Base-by-base conservation (phyloP, 2,888 invertebrate genomes). In the Andrena praecox region DNA sequence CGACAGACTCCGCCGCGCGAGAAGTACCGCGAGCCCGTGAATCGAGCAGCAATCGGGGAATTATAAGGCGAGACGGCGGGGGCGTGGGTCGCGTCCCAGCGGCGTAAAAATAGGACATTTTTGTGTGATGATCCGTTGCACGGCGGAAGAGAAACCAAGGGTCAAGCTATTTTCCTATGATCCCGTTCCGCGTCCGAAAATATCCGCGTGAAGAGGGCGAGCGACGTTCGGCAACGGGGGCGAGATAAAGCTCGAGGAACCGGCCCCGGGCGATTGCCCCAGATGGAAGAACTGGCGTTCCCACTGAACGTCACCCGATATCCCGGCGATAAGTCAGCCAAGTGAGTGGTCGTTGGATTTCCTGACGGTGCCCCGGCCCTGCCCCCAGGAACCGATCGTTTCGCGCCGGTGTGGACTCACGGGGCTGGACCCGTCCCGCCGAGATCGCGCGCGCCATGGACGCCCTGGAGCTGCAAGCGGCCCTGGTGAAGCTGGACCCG, bases 401-500 rank as follows among this genome's bases (percentile, higher is more conserved):
- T 12, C 66, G 6, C 10, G 0, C 4, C n/a, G 12, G 33, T 29
- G 27, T 33, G 48, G 48, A 63, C 33, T 20, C 59, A 12, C 62
- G 20, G 64, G 59, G 52, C 52, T 75, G 76, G 70, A 66, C 59
- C 16, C 20, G 70, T 54, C 50, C 54, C 3, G 2, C 20, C 29
- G 27, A 8, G 31, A 59, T 59, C 59, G 24, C 16, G 54, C 20
- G 3, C 62, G 42, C 33, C 27, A 93, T 94, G 94, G 94, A 94
- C 76, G 92, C 93, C 66, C 82, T 94, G 82, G 93, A 93, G 80
- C 87, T 93, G 73, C 94, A 94, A 84, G 94, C 94, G 35, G 93
- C 94, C 42, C 77, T 94, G 83, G 93, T 94, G 12, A 93, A 94
- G 85, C 90, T 94, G 71, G 93, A 94, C 77, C 93, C 94, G 56